Evolutionary conservation across 2,113 vertebrate species (phyloP).

Genomic region (Todiramphus chloris): DNA sequence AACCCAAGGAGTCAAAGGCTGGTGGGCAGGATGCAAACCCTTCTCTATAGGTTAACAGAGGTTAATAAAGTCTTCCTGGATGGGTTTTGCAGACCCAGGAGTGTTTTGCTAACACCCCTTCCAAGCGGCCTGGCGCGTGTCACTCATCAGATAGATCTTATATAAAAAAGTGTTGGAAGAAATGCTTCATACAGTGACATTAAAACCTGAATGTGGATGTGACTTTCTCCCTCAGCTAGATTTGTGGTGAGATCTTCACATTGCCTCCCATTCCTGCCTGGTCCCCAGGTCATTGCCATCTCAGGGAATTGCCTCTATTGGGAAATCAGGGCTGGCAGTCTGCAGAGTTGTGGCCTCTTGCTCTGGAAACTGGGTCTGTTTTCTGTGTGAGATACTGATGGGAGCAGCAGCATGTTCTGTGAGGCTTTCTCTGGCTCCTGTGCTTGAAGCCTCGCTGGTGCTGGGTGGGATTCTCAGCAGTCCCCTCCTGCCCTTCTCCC

Average conservation of each 20-base stretch:
- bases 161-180: neutral
- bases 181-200: neutral
- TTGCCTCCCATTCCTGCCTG: neutral
- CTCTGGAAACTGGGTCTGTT: neutral
- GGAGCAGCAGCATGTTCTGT: neutral
- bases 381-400: neutral
- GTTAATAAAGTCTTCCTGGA: neutral
- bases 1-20: neutral
- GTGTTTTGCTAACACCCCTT: neutral
- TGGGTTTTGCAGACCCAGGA: neutral
- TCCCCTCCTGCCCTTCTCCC: neutral
- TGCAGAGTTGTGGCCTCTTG: neutral
- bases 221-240: neutral
- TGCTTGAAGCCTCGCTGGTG: neutral
- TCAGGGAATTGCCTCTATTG: rapidly evolving
- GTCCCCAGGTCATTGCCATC: neutral
- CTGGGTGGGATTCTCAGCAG: neutral
- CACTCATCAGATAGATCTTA: neutral
- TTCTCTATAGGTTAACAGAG: neutral
- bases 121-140: neutral
- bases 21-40: neutral
- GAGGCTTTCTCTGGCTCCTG: neutral
- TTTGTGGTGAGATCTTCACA: neutral
- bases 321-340: rapidly evolving
- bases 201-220: neutral